Base-by-base conservation (phyloP, 2,888 invertebrate species). In the Silvanus unidentatus region DNA sequence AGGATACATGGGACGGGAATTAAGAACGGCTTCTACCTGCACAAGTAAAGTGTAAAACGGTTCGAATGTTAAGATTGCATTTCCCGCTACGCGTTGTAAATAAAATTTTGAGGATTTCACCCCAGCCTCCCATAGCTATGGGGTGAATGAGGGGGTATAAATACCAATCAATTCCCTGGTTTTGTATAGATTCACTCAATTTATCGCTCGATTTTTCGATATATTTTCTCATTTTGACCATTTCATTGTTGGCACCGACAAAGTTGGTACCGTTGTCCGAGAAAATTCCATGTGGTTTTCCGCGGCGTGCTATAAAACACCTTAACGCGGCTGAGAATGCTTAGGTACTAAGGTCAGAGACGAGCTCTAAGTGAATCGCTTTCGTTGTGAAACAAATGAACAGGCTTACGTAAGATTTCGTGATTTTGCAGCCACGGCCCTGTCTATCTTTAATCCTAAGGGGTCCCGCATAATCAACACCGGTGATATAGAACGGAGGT, bases 1-100 rank as follows among this genome's bases (percentile, higher is more conserved):
- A 39, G 48, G 46, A 11, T 36, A 43, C 10, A 55, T 30, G 42
- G 62, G 61, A 16, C 60, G 37, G 10, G 57, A 59, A 47, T 63
- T 63, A 5, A 62, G 34, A 10, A 48, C 39, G 5, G 57, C 54
- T 43, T 60, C 58, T 15, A 60, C 54, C 39, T 59, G 53, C n/a
- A 43, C 43, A 6, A 55, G 16, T 1, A 58, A 12, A 1, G 60
- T 61, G n/a, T 40, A 32, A 15, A 61, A 48, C 39, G 64, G 55
- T 42, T 60, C 55, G 38, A 50, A 55, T 5, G 53, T 58, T 5
- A 60, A 35, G 14, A 29, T 43, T 9, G 37, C 10, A 13, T 49
- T 45, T 2, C 58, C 55, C 5, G 60, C 37, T 2, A 57, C 13
- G 15, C 43, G 13, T 12, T 38, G 34, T 14, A 49, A 42, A 32